A percentile compares a stretch with the other conserved stretches of the same genome.
phyloP scores from a whole-genome alignment of 2,797 vertebrate species.

The Melanotaenia pygmaea region DNA sequence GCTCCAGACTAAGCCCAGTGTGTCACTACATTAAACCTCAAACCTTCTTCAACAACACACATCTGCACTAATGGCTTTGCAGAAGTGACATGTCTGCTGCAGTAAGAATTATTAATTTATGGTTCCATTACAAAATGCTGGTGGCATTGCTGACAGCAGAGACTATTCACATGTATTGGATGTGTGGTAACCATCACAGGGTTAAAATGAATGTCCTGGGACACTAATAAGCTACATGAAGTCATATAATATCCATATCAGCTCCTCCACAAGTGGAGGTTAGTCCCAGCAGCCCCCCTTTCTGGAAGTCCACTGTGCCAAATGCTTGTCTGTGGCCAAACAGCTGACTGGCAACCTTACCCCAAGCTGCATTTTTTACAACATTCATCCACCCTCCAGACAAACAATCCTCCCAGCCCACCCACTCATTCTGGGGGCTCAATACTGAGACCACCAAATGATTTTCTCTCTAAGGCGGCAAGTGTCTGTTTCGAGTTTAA shows the following conservation, averaged over 20 bases:
- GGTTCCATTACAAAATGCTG: conserved; percentile 28
- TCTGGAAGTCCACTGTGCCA: conserved; percentile 21
- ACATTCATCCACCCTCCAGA: conserved; percentile 33
- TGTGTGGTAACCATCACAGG: conserved; percentile 13
- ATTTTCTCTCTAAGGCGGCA: conserved; percentile 27
- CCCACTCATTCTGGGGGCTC: conserved; percentile 51
- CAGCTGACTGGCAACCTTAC: conserved; percentile 70
- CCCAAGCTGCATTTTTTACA: conserved; percentile 3
- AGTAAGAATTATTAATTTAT: conserved; percentile 59
- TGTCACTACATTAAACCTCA: conserved; percentile 25
- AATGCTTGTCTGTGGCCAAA: conserved; percentile 50
- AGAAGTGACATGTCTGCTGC: conserved; percentile 44
- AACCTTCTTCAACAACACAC: conserved; percentile 33
- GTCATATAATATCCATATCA: background rate
- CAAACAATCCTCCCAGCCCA: conserved; percentile 47
- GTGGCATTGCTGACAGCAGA: background rate
- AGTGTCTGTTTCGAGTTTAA: conserved; percentile 29
- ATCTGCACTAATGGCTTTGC: conserved; percentile 53
- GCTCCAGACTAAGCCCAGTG: conserved; percentile 25
- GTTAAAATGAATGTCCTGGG: conserved; percentile 18
- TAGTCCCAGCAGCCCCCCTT: background rate
- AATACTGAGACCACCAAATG: conserved; percentile 38
- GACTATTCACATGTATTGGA: conserved; percentile 6
- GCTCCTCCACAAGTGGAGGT: conserved; percentile 14
- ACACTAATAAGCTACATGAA: conserved; percentile 18